Evolutionary conservation across 2,888 invertebrate species (phyloP).

Genomic region (Melanostoma scalare): DNA sequence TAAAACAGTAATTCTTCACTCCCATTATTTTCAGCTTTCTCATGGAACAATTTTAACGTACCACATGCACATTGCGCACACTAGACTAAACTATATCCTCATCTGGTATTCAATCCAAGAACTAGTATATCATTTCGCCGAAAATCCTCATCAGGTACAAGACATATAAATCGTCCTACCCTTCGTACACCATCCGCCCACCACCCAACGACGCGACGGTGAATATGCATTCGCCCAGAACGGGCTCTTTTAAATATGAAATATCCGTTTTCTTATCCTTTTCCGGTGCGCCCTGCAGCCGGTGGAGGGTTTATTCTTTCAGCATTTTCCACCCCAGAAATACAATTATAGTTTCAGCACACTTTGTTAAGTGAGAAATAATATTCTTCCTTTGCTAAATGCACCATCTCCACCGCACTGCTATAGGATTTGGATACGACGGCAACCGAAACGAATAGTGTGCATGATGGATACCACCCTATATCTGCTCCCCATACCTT

Average conservation of each 20-base stretch:
- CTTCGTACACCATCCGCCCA: conserved; percentile 3
- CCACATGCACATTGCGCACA: conserved; percentile 1
- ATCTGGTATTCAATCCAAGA: conserved; percentile 35
- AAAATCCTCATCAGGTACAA: conserved; percentile 71
- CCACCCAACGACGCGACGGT: neutral
- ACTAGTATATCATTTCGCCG: conserved; percentile 53
- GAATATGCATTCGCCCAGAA: conserved; percentile 37
- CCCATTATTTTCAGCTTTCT: conserved; percentile 61
- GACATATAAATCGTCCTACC: conserved; percentile 43
- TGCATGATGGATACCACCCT: conserved; percentile 19
- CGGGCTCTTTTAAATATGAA: conserved; percentile 61
- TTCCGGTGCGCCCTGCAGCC: conserved; percentile 11
- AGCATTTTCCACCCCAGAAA: conserved; percentile 52
- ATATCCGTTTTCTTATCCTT: conserved; percentile 60
- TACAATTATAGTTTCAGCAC: conserved; percentile 66
- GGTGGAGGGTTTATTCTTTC: conserved; percentile 38
- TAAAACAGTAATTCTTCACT: conserved; percentile 48
- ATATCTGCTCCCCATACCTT: neutral
- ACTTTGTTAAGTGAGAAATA: conserved; percentile 70
- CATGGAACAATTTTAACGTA: conserved; percentile 18
- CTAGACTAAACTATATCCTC: conserved; percentile 47
- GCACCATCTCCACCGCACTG: conserved; percentile 7
- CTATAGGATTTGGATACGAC: conserved; percentile 23
- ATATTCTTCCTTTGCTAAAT: conserved; percentile 48
- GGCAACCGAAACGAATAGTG: neutral